phyloP scores from a whole-genome alignment of 2,888 invertebrate genomes.

The Strigamia crassipes region DNA sequence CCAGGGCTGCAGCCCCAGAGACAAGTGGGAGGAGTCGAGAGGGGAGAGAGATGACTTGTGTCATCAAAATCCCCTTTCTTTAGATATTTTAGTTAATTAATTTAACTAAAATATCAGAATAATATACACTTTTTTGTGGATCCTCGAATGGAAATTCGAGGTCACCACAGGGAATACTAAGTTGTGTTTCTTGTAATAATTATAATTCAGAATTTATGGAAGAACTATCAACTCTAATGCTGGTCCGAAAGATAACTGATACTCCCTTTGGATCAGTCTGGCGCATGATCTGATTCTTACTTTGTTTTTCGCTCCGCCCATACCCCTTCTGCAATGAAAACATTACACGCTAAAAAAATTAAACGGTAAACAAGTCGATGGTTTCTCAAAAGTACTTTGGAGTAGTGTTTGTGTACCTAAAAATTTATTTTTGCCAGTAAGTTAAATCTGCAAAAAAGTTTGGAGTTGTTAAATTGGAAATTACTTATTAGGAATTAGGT shows the following conservation, averaged over 20 bases:
- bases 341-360: background rate
- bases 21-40: no score
- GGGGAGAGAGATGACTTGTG: no score
- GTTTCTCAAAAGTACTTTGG: background rate
- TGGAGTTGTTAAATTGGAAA: background rate
- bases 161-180: no score
- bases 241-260: background rate
- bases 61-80: no score
- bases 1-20: no score
- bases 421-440: background rate
- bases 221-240: conserved; percentile 5
- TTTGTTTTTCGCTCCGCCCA: background rate
- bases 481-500: background rate
- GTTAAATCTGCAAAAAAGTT: background rate
- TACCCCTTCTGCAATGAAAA: background rate
- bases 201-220: background rate
- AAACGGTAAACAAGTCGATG: background rate
- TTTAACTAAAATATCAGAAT: no score
- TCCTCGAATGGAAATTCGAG: no score
- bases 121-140: no score
- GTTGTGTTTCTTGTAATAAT: background rate
- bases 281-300: conserved; percentile 1
- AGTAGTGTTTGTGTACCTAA: background rate
- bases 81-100: no score
- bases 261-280: background rate